Conservation (phyloP, 2,797 vertebrate genomes). For the Falco naumanni region DNA sequence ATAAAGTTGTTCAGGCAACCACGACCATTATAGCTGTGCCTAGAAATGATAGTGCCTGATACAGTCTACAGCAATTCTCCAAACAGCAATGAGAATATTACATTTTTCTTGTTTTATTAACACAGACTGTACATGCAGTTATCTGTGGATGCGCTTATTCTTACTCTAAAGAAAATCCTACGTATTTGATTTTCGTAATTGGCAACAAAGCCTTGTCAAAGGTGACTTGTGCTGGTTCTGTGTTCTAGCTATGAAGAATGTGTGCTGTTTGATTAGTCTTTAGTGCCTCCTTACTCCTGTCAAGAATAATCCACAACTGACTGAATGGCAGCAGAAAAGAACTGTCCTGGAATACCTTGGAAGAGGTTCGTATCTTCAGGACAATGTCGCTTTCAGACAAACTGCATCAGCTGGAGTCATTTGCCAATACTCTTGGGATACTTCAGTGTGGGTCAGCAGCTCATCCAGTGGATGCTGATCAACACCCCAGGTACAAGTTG, state of each 20-base stretch:
- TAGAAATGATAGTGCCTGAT: background rate
- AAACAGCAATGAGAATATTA: background rate
- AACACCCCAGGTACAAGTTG: background rate
- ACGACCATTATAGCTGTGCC: background rate
- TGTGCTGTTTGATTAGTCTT: background rate
- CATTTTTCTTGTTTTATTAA: background rate
- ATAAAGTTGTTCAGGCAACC: background rate
- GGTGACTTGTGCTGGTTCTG: background rate
- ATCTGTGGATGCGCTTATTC: background rate
- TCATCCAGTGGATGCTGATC: background rate
- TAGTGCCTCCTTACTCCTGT: background rate
- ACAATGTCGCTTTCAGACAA: background rate
- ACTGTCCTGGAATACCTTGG: accelerated
- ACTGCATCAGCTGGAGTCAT: background rate
- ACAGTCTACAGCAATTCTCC: background rate
- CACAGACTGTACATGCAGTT: background rate
- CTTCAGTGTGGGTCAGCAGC: background rate
- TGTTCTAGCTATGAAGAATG: background rate
- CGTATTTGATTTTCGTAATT: background rate
- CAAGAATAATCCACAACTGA: background rate
- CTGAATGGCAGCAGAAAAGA: background rate
- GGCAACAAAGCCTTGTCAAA: background rate
- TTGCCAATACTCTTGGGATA: background rate
- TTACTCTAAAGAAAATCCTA: background rate
- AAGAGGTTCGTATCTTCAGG: background rate